Evolutionary conservation across 2,888 invertebrate genomes (phyloP), one percentile per base, ranked within the genome.

Genomic region (Pedicia rivosa): DNA sequence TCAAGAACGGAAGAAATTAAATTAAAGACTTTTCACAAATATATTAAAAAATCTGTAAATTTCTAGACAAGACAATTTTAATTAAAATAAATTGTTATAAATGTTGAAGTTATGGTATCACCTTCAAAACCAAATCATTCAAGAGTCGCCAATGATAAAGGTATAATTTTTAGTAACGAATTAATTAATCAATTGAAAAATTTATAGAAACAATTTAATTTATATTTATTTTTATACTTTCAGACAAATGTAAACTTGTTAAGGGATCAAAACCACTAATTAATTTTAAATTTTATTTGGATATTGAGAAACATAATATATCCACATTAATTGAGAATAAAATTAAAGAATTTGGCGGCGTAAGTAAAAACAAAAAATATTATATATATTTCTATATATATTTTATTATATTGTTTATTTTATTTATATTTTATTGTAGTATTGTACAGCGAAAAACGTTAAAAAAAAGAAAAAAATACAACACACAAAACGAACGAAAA

Each of bases 281-380:
- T 50, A 71, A 73, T 57, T 75, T 74, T 53, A 73, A 69, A 55
- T 79, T 80, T 64, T 81, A 78, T 59, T 68, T 81, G 67, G 78
- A 80, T 55, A 69, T 81, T 49, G 74, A 77, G 63, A 79, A 76
- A 51, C 71, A 74, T 64, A 68, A 67, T 47, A 59, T 72, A 38
- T 66, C 72, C 42, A 64, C 67, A 50, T 74, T 72, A 46, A 59
- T 80, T 59, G 78, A 79, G 50, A 64, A 67, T 44, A 73, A 72
- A 56, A 72, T 81, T 48, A 74, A 73, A 55, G 68, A 74, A 49
- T 67, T 80, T 58, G 80, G 80, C 46, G 73, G 79, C 62, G 78
- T 78, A 62, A 74, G 76, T 44, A 42, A n/a, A n/a, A n/a, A n/a
- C n/a, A 14, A 26, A 26, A 9, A 20, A 6, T 20, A 20, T 20